Percentiles rank a stretch among this genome's conserved stretches.
Evolutionary conservation across 2,888 invertebrate species (phyloP).

Genomic region (Pimpla rufipes): DNA sequence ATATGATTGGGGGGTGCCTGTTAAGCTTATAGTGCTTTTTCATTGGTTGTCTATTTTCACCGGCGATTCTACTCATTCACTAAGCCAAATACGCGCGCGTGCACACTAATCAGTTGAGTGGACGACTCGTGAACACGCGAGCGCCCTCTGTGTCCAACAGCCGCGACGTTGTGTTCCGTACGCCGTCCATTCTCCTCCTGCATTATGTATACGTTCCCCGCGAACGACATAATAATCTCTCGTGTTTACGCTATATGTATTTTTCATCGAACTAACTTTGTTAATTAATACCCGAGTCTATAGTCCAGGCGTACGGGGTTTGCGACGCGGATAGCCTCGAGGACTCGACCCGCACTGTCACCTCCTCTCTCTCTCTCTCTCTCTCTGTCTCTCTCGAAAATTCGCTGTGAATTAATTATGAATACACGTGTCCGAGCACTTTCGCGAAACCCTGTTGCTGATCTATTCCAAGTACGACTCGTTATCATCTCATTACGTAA

Average conservation of each 20-base stretch:
- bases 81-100: conserved; percentile 40
- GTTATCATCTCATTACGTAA: conserved; percentile 30
- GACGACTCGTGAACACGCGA: conserved; percentile 56
- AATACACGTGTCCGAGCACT: conserved; percentile 30
- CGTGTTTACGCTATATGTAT: conserved; percentile 27
- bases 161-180: conserved; percentile 14
- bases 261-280: conserved; percentile 57
- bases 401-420: conserved; percentile 35
- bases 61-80: conserved; percentile 9
- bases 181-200: conserved; percentile 34
- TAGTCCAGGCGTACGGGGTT: background rate
- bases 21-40: background rate
- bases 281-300: conserved; percentile 46
- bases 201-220: conserved; percentile 54
- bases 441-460: background rate
- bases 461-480: background rate
- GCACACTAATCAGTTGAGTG: conserved; percentile 55
- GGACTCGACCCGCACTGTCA: background rate
- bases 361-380: background rate
- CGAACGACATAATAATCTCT: conserved; percentile 31
- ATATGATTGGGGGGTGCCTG: background rate
- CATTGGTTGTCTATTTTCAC: conserved; percentile 34
- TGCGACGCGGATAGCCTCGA: background rate
- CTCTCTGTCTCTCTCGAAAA: background rate
- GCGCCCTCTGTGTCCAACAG: background rate